Base-by-base conservation (phyloP, 2,797 vertebrate genomes). In the Pipistrellus kuhlii region DNA sequence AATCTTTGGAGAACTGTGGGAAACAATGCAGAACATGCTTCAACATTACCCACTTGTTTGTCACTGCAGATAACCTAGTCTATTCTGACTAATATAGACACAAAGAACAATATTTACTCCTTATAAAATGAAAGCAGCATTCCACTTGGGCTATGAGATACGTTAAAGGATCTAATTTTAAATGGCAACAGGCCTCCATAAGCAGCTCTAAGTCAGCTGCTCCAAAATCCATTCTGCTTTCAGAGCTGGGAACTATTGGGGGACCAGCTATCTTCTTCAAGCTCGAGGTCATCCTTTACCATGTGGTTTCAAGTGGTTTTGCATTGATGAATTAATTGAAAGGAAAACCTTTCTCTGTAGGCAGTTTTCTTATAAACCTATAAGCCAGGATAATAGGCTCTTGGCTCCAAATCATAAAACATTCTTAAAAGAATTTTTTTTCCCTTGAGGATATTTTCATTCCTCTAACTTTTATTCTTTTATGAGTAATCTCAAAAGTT, bases 381-480 rank as follows among this genome's bases (percentile, higher is more conserved):
- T 32, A 53, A 25, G 35, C n/a, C 25, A 69, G 13, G 73, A 62
- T 92, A 75, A 90, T 57, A 93, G 64, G n/a, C 53, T 84, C 46
- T 84, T 88, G 72, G 85, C 21, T 38, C 20, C n/a, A 91, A 93
- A 80, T 77, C 46, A 90, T 21, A 77, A 87, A 89, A 86, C 44
- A 38, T 75, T 91, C 32, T 71, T 66, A 59, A 72, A 48, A 55
- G 41, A 55, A n/a, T 27, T 32, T 48, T 46, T 46, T 18, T 32
- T 66, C 73, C 71, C 82, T 62, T 18, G 21, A 96, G 32, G 38
- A 35, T 21, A 86, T 83, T 94, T 95, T n/a, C 82, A 90, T 78
- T 91, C 27, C 75, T 76, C 6, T 73, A 81, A 53, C 41, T 94
- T 92, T 85, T 68, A 84, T 85, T 72, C 14, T 85, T 72, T 93